phyloP scores from a whole-genome alignment of 2,888 invertebrate genomes.

The Sycophila texana region DNA sequence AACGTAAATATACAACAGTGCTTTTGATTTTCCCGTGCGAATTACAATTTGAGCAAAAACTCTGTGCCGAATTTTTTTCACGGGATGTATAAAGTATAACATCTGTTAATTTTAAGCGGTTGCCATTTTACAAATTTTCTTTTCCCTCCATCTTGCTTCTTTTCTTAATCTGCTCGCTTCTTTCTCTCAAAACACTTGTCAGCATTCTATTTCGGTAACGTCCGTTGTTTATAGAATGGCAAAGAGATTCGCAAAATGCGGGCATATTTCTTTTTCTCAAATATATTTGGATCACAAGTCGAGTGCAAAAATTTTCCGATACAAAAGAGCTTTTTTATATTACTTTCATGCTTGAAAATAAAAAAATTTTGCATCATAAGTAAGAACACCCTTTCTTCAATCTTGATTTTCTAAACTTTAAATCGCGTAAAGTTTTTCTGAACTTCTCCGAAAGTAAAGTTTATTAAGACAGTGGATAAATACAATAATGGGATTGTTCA shows the following conservation, averaged over 20 bases:
- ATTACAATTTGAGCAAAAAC: too few species aligned
- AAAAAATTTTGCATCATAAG: too few species aligned
- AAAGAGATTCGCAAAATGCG: slow-evolving; percentile 39
- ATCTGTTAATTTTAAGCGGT: slow-evolving; percentile 12
- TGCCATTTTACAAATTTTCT: slow-evolving; percentile 6
- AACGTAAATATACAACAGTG: too few species aligned
- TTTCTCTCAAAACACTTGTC: slow-evolving; percentile 46
- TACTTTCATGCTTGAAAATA: too few species aligned
- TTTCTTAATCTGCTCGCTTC: slow-evolving; percentile 17
- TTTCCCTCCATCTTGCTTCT: slow-evolving; percentile 4
- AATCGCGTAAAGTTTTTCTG: too few species aligned
- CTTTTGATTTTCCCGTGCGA: too few species aligned
- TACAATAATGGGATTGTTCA: too few species aligned
- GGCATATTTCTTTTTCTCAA: slow-evolving; percentile 18
- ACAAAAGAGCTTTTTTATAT: too few species aligned
- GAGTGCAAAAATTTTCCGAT: slow-evolving; percentile 20
- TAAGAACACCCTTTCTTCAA: too few species aligned
- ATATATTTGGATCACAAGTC: not conserved
- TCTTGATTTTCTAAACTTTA: not conserved
- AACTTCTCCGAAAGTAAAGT: not conserved
- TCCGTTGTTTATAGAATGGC: slow-evolving; percentile 38
- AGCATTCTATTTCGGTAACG: slow-evolving; percentile 45
- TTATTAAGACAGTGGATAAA: not conserved
- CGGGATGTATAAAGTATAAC: not conserved
- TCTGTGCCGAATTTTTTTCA: too few species aligned